Base-by-base conservation (phyloP, 92 coral and sea anemone species). In the Zoanthus sansibaricus region DNA sequence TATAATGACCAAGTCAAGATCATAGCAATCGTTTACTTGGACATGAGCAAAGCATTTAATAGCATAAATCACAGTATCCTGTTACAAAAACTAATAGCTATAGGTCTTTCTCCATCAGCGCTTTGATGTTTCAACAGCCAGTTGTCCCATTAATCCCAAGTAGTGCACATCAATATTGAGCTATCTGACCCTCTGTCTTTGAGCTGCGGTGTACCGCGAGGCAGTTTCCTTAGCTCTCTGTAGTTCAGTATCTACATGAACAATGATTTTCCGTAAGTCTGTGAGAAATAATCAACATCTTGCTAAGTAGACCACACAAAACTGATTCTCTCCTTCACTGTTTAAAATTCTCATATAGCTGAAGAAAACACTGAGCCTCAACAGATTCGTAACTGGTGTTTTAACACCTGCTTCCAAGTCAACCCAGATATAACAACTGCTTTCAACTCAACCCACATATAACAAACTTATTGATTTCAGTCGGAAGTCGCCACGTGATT, bases 331-430 rank as follows among this genome's bases (percentile, higher is more conserved):
- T 61, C 20, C 44, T 79, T 79, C 72, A 80, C 49, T 20, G 55
- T 80, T 21, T 4, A 33, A 21, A 62, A 80, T 76, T 25, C 25
- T 47, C 46, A 32, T 25, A 21, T 6, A 31, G 47, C 73, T 46
- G 18, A 55, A 59, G 47, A 80, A 80, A 80, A 37, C 67, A n/a
- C 86, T 59, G 85, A 56, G 10, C 76, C 61, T 33, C 44, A 80
- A 71, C 62, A 71, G 74, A 59, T 62, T 16, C 52, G 86, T 18
- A 80, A 80, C 74, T 80, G 76, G 86, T 80, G 86, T 76, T 80
- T 80, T 49, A 76, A 80, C 15, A 80, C 31, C 76, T 33, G 86
- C 15, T 51, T 62, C 67, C n/a, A 25, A 25, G 44, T 67, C 72
- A 67, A 67, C 18, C 72, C 72, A 67, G 72, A 6, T 25, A 25